Conservation (phyloP, 2,888 invertebrate species). For the Strigamia transsilvanica region DNA sequence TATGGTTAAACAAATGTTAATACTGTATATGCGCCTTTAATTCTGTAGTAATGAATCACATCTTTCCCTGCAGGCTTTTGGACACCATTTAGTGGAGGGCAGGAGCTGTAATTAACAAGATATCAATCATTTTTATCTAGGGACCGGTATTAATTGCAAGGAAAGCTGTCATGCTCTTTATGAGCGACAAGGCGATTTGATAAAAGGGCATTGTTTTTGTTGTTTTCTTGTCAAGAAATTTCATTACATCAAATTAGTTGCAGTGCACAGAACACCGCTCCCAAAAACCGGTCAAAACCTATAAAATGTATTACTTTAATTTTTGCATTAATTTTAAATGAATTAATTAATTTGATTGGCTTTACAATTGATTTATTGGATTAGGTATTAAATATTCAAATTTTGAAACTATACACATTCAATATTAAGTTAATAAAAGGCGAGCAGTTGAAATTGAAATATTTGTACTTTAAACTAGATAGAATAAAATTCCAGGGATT, state of each 20-base stretch:
- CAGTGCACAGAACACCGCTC: neutral
- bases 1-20: neutral
- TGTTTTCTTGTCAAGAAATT: slow-evolving; percentile 26
- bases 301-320: neutral
- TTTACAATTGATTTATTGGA: too few relatives aligned
- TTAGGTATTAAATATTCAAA: too few relatives aligned
- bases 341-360: neutral
- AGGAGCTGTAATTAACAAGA: slow-evolving; percentile 38
- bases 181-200: slow-evolving; percentile 38
- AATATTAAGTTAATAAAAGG: too few relatives aligned
- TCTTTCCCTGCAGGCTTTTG: slow-evolving; percentile 26
- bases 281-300: neutral
- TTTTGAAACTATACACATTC: too few relatives aligned
- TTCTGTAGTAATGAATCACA: slow-evolving; percentile 24
- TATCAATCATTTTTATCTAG: slow-evolving; percentile 49
- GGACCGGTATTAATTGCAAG: slow-evolving; percentile 39
- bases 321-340: neutral
- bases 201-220: slow-evolving; percentile 44
- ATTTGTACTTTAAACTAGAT: neutral
- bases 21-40: slow-evolving; percentile 27
- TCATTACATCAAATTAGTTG: slow-evolving; percentile 44
- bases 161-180: slow-evolving; percentile 12
- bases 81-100: slow-evolving; percentile 46
- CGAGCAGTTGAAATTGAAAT: neutral
- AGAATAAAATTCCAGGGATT: neutral